Evolutionary conservation across 1,140 invertebrate genomes (phyloP).

Genomic region (Diabrotica undecimpunctata): DNA sequence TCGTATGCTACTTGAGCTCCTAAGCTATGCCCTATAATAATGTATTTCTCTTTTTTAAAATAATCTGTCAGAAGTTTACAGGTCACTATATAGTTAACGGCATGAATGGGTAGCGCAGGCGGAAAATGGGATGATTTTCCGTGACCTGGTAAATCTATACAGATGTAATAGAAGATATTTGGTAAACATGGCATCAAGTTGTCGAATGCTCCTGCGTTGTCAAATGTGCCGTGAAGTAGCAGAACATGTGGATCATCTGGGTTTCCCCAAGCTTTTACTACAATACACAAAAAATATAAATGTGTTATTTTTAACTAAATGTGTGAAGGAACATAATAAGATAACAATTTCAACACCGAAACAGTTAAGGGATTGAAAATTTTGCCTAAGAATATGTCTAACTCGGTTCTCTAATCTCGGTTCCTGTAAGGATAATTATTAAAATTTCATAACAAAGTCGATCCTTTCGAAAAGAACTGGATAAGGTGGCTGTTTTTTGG

Average conservation of each 20-base stretch:
- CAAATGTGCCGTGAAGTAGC: slow-evolving; percentile 57
- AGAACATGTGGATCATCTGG: slow-evolving; percentile 49
- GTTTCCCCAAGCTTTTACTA: slow-evolving; percentile 60
- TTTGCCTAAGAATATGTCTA: too few species aligned
- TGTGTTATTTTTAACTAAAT: too few species aligned
- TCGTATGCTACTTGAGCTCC: slow-evolving; percentile 50
- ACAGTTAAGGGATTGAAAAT: too few species aligned
- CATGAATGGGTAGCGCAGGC: slow-evolving; percentile 47
- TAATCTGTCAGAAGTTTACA: slow-evolving; percentile 53
- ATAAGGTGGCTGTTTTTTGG: too few species aligned
- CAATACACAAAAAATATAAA: background rate
- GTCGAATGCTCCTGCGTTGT: slow-evolving; percentile 64
- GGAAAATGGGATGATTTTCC: slow-evolving; percentile 61
- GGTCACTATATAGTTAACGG: slow-evolving; percentile 48
- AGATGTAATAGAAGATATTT: slow-evolving; percentile 55
- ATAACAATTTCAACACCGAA: too few species aligned
- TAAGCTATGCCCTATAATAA: slow-evolving; percentile 57
- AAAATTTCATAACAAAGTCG: too few species aligned
- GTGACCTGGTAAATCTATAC: slow-evolving; percentile 65
- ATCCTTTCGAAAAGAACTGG: too few species aligned
- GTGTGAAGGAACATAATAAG: too few species aligned
- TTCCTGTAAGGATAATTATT: too few species aligned
- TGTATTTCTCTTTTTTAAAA: slow-evolving; percentile 23
- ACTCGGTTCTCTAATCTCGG: too few species aligned
- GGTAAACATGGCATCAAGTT: slow-evolving; percentile 58